Percentiles rank a stretch among this genome's conserved stretches.
phyloP scores from a whole-genome alignment of 2,113 vertebrate genomes.

The Microcebus jonahi region DNA sequence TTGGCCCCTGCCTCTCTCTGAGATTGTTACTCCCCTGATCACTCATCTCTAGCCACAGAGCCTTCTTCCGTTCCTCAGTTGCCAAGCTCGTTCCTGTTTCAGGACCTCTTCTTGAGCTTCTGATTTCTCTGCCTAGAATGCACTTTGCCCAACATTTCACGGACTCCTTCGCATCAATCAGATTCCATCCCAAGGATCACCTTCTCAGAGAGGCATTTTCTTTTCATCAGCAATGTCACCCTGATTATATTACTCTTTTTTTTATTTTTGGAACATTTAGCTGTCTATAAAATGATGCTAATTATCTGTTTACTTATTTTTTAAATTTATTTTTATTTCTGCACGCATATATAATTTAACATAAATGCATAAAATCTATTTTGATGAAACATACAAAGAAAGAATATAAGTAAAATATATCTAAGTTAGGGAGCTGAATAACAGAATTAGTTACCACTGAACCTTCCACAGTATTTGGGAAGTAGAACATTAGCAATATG shows the following conservation, averaged over 20 bases:
- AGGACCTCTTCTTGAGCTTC: background rate
- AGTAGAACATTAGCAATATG: background rate
- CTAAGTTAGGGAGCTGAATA: background rate
- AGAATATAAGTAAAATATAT: background rate
- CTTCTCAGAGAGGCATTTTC: background rate
- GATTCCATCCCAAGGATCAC: background rate
- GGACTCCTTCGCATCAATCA: too few species aligned
- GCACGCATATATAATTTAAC: background rate
- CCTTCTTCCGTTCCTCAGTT: background rate
- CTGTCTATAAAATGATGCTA: background rate
- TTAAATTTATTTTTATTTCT: background rate
- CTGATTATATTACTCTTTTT: background rate
- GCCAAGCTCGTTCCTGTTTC: background rate
- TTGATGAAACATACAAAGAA: background rate
- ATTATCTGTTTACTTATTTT: background rate
- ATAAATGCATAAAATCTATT: background rate
- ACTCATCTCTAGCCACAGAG: background rate
- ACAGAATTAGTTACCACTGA: background rate
- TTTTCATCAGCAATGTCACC: too few species aligned
- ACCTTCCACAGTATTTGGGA: background rate
- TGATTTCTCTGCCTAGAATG: background rate
- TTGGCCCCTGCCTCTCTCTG: background rate
- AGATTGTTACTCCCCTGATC: background rate
- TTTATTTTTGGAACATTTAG: background rate
- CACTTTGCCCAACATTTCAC: background rate